Evolutionary conservation across 2,113 vertebrate genomes (phyloP), one percentile per base, ranked within the genome.

Genomic region (Periophthalmus modestus): DNA sequence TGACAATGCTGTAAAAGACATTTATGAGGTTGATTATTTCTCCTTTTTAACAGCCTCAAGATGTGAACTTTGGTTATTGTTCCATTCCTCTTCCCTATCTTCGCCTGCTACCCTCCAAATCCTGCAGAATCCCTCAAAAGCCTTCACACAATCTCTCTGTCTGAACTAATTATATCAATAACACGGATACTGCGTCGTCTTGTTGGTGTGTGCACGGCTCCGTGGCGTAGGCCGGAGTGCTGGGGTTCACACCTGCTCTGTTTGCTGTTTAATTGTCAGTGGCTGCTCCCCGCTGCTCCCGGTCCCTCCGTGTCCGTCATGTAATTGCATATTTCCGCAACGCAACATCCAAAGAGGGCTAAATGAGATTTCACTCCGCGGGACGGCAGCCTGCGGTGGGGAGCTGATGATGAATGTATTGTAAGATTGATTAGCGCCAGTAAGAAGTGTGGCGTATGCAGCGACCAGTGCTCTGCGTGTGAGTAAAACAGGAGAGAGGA

Each of bases 371-470:
- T 92, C 79, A 84, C 89, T 89, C 89, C 88, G 89, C 90, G 73
- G 91, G 91, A 89, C 74, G 61, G 83, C 23, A 83, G 88, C 81
- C 80, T 81, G 85, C 79, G 66, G 87, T 83, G 90, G 69, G 80
- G 83, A 36, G 82, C 93, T 92, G 93, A 93, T 93, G 91, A 88
- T 95, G 93, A 95, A 93, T 92, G 95, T 91, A 93, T 93, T 92
- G 86, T 88, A 91, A 95, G 94, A 96, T 95, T 95, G 95, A 96
- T 97, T 95, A 96, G 94, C 87, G 55, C 75, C 76, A 87, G 86
- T 75, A 82, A 89, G 88, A 88, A 90, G 89, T 89, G 87, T 87
- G 88, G 89, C 86, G 86, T 85, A 89, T 90, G 74, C 79, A 87
- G 79, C 91, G 79, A 84, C 81, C 84, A 76, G 82, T 87, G 85